phyloP scores from a whole-genome alignment of 2,797 vertebrate genomes.

The Gymnodraco acuticeps region DNA sequence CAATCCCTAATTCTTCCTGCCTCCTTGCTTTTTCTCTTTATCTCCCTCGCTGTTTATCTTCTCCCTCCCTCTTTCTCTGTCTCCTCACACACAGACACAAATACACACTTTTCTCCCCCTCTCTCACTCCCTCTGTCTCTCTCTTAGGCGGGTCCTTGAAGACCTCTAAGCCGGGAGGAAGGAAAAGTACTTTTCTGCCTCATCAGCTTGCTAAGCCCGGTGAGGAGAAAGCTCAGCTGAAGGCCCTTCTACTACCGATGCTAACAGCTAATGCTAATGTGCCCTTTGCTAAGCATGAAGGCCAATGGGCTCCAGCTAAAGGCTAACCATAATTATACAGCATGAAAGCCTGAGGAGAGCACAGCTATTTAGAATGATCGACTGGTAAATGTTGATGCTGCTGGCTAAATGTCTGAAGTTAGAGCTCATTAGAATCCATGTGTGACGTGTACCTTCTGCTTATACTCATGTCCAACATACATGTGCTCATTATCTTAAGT shows the following conservation, averaged over 20 bases:
- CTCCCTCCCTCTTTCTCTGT: conserved; percentile 48
- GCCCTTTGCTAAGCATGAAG: conserved; percentile 73
- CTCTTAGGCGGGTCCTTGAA: conserved; percentile 76
- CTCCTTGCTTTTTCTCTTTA: conserved; percentile 61
- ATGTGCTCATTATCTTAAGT: not conserved
- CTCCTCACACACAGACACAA: conserved; percentile 43
- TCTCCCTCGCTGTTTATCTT: conserved; percentile 67
- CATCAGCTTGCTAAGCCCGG: conserved; percentile 82
- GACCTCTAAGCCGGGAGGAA: conserved; percentile 78
- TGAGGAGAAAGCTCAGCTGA: conserved; percentile 77
- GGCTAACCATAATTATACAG: conserved; percentile 73
- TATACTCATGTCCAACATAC: not conserved
- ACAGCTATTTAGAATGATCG: conserved; percentile 53
- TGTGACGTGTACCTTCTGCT: conserved; percentile 1
- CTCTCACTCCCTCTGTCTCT: conserved; percentile 34
- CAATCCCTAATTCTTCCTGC: conserved; percentile 70
- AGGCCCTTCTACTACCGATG: conserved; percentile 69
- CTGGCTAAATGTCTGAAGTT: conserved; percentile 31
- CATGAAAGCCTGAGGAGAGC: conserved; percentile 44
- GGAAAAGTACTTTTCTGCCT: conserved; percentile 87
- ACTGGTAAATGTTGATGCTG: conserved; percentile 56
- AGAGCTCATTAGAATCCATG: conserved; percentile 19
- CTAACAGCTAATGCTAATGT: conserved; percentile 80
- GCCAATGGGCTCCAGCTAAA: conserved; percentile 71
- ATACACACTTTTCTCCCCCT: conserved; percentile 32